Conservation (phyloP, 2,113 vertebrate species). For the Rafetus swinhoei region DNA sequence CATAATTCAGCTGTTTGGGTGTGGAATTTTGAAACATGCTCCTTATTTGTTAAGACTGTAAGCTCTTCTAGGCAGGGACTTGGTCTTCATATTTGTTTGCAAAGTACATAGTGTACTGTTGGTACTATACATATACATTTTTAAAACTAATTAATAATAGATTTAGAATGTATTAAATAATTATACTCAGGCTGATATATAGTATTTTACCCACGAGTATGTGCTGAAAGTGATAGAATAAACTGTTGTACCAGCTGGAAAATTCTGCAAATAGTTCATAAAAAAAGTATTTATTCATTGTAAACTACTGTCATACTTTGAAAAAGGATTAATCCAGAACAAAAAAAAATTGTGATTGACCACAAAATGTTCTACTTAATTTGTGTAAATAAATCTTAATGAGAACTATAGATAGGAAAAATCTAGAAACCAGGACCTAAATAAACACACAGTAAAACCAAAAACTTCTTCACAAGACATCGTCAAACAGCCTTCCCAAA, state of each 20-base stretch:
- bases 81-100: not conserved
- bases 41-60: not conserved
- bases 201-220: not conserved
- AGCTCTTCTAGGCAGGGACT: not conserved
- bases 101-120: not conserved
- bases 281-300: not conserved
- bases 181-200: not conserved
- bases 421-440: not conserved
- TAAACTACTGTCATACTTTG: not conserved
- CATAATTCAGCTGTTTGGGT: not conserved
- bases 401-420: not conserved
- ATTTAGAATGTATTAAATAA: not conserved
- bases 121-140: conserved; percentile 7
- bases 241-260: not conserved
- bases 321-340: not conserved
- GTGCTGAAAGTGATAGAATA: not conserved
- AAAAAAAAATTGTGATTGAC: not conserved
- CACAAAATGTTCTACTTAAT: not conserved
- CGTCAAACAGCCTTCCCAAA: not conserved
- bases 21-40: not conserved
- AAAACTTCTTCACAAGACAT: not conserved
- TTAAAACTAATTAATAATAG: conserved; percentile 3
- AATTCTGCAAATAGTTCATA: not conserved
- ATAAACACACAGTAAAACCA: not conserved
- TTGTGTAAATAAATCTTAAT: not conserved